phyloP scores from a whole-genome alignment of 1,140 invertebrate genomes.

The Kradibia gibbosae region DNA sequence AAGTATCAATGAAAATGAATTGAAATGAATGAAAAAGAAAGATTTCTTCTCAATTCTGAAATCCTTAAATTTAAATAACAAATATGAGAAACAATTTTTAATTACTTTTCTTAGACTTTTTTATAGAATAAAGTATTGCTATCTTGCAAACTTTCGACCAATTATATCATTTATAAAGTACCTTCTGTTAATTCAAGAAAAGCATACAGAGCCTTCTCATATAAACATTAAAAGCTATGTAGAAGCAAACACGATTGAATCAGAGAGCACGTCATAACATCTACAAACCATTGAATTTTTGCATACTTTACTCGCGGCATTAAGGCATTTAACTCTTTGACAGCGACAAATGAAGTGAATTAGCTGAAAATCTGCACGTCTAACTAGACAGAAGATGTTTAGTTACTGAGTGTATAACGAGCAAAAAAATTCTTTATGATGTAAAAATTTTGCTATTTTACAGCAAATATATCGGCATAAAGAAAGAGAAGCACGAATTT shows the following conservation, averaged over 20 bases:
- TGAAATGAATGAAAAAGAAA: no score
- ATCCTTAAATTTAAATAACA: no score
- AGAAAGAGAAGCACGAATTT: not conserved
- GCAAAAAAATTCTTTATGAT: conserved; percentile 38
- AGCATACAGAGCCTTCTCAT: no score
- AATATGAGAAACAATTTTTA: no score
- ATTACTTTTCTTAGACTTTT: no score
- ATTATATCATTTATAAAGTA: no score
- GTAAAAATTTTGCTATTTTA: not conserved
- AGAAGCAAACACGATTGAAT: not conserved
- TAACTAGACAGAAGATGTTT: conserved; percentile 34
- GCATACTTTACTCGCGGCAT: conserved; percentile 41
- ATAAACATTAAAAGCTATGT: no score
- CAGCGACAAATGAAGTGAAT: conserved; percentile 46
- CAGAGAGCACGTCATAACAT: conserved; percentile 13
- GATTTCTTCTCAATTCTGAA: no score
- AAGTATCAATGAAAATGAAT: no score
- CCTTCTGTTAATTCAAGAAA: no score
- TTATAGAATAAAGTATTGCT: no score
- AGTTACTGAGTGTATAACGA: not conserved
- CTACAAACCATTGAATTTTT: conserved; percentile 33
- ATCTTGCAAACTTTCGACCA: no score
- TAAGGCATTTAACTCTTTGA: conserved; percentile 20
- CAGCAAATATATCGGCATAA: not conserved
- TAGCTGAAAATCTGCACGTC: conserved; percentile 13